These are phyloP conservation scores for Oxygymnocypris stewartii DNA, from an alignment of 2,113 vertebrate genomes.

Conservation along the genomic window DNA sequence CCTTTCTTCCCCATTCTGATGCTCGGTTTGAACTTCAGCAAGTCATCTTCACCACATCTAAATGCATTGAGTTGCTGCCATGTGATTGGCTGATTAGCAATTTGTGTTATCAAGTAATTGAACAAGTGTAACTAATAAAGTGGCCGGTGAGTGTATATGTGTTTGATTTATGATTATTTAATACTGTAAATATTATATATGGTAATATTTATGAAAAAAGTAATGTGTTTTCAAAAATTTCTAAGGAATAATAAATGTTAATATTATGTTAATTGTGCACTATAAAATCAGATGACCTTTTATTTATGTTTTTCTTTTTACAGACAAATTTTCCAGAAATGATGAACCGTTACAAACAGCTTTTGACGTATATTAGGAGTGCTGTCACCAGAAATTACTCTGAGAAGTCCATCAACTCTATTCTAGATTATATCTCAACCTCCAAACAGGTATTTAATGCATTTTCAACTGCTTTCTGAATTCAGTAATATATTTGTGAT, in stretches of 20 bases:
- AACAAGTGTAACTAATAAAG: too few species aligned
- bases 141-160: too few species aligned
- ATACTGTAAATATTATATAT: too few species aligned
- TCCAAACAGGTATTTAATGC: constrained; percentile 91
- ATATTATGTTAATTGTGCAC: neutral
- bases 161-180: too few species aligned
- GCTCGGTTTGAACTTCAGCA: too few species aligned
- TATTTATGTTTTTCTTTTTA: constrained; percentile 34
- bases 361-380: constrained; percentile 96
- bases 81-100: too few species aligned
- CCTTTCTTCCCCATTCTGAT: too few species aligned
- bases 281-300: neutral
- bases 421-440: constrained; percentile 99
- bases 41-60: too few species aligned
- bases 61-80: too few species aligned
- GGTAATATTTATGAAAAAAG: too few species aligned
- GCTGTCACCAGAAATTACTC: constrained; percentile 99
- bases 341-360: constrained; percentile 99
- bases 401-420: constrained; percentile 99
- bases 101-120: too few species aligned
- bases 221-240: neutral
- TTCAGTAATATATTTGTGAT: neutral
- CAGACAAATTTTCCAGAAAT: constrained; percentile 99
- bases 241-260: neutral
- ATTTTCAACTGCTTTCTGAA: constrained; percentile 32